Percentiles rank a stretch among this genome's conserved stretches.
Evolutionary conservation across 23 tunicate species (phyloP).

Genomic region (Aplidium turbinatum): DNA sequence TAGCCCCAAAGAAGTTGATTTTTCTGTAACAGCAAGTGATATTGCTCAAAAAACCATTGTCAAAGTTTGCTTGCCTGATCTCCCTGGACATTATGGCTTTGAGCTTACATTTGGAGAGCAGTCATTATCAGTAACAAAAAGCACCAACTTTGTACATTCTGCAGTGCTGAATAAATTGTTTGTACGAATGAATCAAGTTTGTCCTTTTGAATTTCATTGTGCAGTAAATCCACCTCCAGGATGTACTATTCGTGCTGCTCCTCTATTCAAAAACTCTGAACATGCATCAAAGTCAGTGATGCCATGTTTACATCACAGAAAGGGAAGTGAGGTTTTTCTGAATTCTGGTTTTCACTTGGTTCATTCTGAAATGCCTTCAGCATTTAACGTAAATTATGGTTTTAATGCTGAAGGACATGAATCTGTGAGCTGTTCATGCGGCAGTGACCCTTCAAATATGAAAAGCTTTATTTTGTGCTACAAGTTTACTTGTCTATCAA

Average conservation of each 20-base stretch:
- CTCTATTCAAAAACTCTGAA: conserved; percentile 32
- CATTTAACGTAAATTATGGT: neutral
- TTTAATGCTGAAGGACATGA: conserved; percentile 35
- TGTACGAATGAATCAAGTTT: conserved; percentile 41
- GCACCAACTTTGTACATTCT: conserved; percentile 37
- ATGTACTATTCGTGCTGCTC: conserved; percentile 27
- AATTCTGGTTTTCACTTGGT: conserved; percentile 29
- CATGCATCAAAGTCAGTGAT: conserved; percentile 25
- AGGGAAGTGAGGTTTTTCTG: neutral
- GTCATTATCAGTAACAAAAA: no score
- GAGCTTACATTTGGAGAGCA: no score
- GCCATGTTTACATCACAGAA: conserved; percentile 36
- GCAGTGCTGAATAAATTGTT: conserved; percentile 30
- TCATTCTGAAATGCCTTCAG: conserved; percentile 18
- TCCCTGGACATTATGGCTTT: no score
- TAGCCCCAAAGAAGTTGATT: no score
- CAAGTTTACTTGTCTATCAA: conserved; percentile 57
- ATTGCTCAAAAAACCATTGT: no score
- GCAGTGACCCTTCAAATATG: neutral
- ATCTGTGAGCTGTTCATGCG: conserved; percentile 26
- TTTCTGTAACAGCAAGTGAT: no score
- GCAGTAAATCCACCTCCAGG: conserved; percentile 32
- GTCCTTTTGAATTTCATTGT: conserved; percentile 49
- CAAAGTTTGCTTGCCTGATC: no score
- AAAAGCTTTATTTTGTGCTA: neutral